Conservation (phyloP, 1,140 invertebrate species). For the Drosophila elegans region DNA sequence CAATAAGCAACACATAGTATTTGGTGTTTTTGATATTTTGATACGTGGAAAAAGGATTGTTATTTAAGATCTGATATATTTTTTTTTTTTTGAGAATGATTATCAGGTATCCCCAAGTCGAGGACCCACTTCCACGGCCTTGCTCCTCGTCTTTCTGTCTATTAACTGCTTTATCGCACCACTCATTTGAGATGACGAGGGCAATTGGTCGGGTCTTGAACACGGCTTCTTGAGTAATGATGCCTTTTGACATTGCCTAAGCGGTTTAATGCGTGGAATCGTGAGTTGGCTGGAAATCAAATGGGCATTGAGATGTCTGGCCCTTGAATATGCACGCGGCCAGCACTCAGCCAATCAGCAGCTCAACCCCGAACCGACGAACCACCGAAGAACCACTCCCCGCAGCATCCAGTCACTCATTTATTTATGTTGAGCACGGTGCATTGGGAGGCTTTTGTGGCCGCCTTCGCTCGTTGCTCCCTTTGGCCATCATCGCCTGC, state of each 20-base stretch:
- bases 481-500: slow-evolving; percentile 55
- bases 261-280: slow-evolving; percentile 79
- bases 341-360: slow-evolving; percentile 38
- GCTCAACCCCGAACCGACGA: slow-evolving; percentile 4
- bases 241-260: slow-evolving; percentile 81
- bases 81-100: too few species aligned
- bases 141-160: neutral
- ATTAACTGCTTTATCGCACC: slow-evolving; percentile 30
- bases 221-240: slow-evolving; percentile 68
- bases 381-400: slow-evolving; percentile 34
- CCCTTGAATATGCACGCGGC: slow-evolving; percentile 63
- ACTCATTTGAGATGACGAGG: slow-evolving; percentile 54
- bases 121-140: accelerated
- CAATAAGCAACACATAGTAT: too few species aligned
- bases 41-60: too few species aligned
- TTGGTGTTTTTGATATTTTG: too few species aligned
- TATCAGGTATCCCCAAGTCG: neutral
- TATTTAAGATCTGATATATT: too few species aligned
- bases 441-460: slow-evolving; percentile 69
- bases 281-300: slow-evolving; percentile 76
- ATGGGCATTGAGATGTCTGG: slow-evolving; percentile 48
- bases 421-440: slow-evolving; percentile 73
- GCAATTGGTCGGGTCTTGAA: slow-evolving; percentile 27
- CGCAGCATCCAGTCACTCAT: slow-evolving; percentile 65
- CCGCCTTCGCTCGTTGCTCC: slow-evolving; percentile 15